Evolutionary conservation across 2,113 vertebrate species (phyloP), one percentile per base, ranked within the genome.

Genomic region (Nymphicus hollandicus): DNA sequence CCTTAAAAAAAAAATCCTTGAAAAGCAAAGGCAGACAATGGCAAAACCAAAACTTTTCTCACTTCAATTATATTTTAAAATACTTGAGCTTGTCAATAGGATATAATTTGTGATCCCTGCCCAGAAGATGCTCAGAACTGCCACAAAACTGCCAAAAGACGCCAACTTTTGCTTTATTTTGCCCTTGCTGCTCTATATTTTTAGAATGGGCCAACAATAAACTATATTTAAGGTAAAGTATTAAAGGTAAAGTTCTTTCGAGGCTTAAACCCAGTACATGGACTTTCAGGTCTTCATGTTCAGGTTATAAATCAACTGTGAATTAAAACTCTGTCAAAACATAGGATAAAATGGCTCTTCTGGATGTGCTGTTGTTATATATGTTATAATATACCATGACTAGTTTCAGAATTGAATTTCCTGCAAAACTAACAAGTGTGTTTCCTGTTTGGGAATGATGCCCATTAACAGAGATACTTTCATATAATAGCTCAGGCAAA

Each of bases 241-340:
- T 95, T 92, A 87, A 86, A 93, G 88, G 35, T 27, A 71, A 73
- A 52, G 50, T 91, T 89, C 43, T 97, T 88, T 73, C 60, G 71
- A 84, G 94, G 85, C 91, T 96, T 93, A 94, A 90, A 91, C 70
- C 65, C 47, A 88, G 92, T 65, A 56, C 88, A 64, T 94, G 86
- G 81, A 96, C 87, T 93, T 91, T 89, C 88, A 88, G 76, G 55
- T 90, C 76, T 81, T 96, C 74, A 63, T 7, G 58, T 83, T 77
- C 80, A 49, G 60, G 89, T 91, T 70, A 92, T 89, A 96, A 96
- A 97, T 97, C 92, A 94, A 84, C n/a, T 72, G 46, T 84, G 96
- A 96, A 97, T 97, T 96, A 98, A 97, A 97, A 96, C 90, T 85
- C 92, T 96, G 95, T 91, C 96, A 96, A 92, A 95, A 81, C 86